These are phyloP conservation scores for Lacanobia wlatinum DNA, from an alignment of 2,888 invertebrate genomes.

Conservation along the genomic window DNA sequence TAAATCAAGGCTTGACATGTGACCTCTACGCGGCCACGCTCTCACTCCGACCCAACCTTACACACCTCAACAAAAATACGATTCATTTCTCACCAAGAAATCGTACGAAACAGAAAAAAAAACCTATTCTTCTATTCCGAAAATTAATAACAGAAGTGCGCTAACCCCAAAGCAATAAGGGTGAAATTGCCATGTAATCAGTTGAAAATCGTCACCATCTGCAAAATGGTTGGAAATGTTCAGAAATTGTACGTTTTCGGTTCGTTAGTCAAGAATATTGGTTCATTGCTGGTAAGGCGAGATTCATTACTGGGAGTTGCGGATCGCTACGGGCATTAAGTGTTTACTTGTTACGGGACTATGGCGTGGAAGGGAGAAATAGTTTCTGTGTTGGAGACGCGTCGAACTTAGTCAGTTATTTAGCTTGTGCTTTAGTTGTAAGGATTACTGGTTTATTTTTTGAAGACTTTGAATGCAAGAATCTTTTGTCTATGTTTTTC, in stretches of 20 bases:
- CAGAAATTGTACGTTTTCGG: conserved; percentile 81
- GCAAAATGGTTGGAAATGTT: conserved; percentile 77
- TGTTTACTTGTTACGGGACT: conserved; percentile 48
- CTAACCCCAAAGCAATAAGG: conserved; percentile 75
- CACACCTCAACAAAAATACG: conserved; percentile 37
- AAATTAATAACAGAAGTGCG: conserved; percentile 72
- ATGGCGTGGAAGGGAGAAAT: conserved; percentile 37
- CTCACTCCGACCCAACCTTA: conserved; percentile 22
- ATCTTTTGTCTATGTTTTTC: background rate
- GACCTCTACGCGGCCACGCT: conserved; percentile 14
- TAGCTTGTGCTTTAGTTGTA: background rate
- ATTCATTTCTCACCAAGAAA: conserved; percentile 47
- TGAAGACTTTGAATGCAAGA: background rate
- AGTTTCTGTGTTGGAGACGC: conserved; percentile 4
- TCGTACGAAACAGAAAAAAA: conserved; percentile 47
- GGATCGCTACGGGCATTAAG: conserved; percentile 52
- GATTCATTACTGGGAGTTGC: conserved; percentile 75
- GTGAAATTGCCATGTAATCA: conserved; percentile 82
- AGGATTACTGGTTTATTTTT: background rate
- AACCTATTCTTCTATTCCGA: conserved; percentile 56
- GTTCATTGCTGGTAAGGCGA: conserved; percentile 77
- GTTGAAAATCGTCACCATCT: conserved; percentile 83
- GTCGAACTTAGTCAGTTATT: background rate
- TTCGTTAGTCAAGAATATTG: conserved; percentile 83
- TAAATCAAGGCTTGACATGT: conserved; percentile 27